Evolutionary conservation across 2,888 invertebrate species (phyloP), one percentile per base, ranked within the genome.

Genomic region (Scrobipalpa atriplicella): DNA sequence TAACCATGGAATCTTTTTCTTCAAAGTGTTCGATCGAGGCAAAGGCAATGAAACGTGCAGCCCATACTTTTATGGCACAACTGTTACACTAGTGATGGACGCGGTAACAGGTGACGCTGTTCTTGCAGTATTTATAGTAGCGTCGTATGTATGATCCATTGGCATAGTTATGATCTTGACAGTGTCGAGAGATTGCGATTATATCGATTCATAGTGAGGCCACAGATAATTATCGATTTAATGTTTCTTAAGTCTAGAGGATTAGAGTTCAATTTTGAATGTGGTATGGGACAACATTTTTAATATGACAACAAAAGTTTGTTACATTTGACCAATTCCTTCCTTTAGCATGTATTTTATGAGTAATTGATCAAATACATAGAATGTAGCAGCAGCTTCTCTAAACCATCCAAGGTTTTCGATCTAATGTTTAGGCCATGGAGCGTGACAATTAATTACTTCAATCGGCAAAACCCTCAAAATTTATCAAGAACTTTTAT

Each of bases 111-210:
- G 61, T 61, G 61, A 61, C 41, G 61, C 18, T 41, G 41, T 39
- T 38, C 19, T 61, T 41, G 16, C 39, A 39, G 16, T 61, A 61
- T 41, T 61, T 61, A 61, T 61, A 61, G 61, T 39, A 47, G n/a
- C 56, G 18, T 18, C 38, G 58, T 2, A 38, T 38, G 58, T 41
- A 13, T 61, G 61, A 61, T 61, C 18, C 61, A 61, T 61, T 60
- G 16, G 38, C 39, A 58, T 19, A 39, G 61, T 61, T 41, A n/a
- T 58, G 38, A 29, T n/a, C 58, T 58, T 36, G 9, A 58, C 36
- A 38, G 29, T 29, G 29, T 29, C 29, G 29, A 29, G 29, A 29
- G 47, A 47, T 47, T 5, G n/a, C n/a, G n/a, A 47, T 47, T n/a
- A 47, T 16, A 47, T 47, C 47, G 47, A 47, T 47, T 5, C n/a